These are phyloP conservation scores for Drosophila parabipectinata DNA, from an alignment of 1,140 invertebrate species.

Conservation along the genomic window DNA sequence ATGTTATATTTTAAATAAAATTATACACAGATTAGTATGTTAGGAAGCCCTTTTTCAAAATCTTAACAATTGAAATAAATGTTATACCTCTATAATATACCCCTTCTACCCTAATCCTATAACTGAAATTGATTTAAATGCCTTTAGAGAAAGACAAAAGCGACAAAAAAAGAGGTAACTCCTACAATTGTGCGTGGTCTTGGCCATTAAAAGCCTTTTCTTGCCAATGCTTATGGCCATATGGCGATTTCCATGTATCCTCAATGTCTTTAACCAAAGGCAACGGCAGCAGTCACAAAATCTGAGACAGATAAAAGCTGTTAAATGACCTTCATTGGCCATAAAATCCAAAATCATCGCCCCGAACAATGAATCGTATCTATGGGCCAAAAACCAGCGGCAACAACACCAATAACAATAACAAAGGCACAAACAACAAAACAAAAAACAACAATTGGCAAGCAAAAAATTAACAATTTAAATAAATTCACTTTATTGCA, in stretches of 20 bases:
- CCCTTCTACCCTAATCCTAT: neutral
- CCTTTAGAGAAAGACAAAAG: conserved; percentile 15
- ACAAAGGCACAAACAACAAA: conserved; percentile 14
- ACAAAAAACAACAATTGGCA: conserved; percentile 24
- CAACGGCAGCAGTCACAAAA: conserved; percentile 28
- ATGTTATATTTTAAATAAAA: neutral
- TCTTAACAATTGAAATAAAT: neutral
- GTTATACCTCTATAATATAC: conserved; percentile 5
- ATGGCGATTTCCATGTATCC: conserved; percentile 4
- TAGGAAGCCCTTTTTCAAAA: too few relatives aligned
- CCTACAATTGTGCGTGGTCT: conserved; percentile 71
- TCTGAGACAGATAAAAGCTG: conserved; percentile 66
- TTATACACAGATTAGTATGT: neutral
- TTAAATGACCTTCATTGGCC: conserved; percentile 78
- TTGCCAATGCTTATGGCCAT: conserved; percentile 24
- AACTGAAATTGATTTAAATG: conserved; percentile 62
- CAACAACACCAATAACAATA: conserved; percentile 19
- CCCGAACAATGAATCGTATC: conserved; percentile 72
- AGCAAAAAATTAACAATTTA: conserved; percentile 71
- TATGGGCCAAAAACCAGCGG: conserved; percentile 57
- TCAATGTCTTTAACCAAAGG: conserved; percentile 28
- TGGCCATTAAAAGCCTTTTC: conserved; percentile 47
- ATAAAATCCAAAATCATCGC: conserved; percentile 74
- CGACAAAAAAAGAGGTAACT: conserved; percentile 22
- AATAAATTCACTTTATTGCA: conserved; percentile 79